Evolutionary conservation across 2,113 vertebrate genomes (phyloP).

Genomic region (Lanius ludovicianus): DNA sequence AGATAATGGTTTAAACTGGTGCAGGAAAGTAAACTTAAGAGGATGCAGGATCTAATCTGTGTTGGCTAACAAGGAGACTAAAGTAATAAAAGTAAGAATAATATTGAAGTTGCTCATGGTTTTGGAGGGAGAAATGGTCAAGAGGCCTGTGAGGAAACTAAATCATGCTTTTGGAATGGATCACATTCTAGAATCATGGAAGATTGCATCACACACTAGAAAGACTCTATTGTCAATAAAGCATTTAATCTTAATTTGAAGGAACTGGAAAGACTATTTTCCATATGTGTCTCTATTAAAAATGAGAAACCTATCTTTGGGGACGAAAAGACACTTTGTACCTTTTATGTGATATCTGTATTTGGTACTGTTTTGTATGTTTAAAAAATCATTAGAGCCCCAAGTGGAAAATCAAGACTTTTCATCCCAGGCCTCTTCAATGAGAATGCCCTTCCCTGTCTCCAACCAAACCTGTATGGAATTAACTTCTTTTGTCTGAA

Average conservation of each 20-base stretch:
- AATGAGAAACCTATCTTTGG: background rate
- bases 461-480: background rate
- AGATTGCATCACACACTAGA: background rate
- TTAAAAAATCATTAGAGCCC: background rate
- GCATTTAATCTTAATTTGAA: background rate
- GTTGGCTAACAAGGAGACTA: background rate
- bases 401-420: background rate
- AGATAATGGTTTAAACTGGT: background rate
- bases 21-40: background rate
- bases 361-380: background rate
- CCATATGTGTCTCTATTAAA: background rate
- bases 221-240: background rate
- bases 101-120: background rate
- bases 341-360: background rate
- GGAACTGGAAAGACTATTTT: background rate
- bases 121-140: background rate
- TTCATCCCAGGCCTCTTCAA: background rate
- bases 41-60: background rate
- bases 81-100: background rate
- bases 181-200: background rate
- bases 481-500: background rate
- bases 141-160: background rate
- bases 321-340: background rate
- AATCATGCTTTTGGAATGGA: background rate
- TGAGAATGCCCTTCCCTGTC: background rate